Base-by-base conservation (phyloP, 2,797 vertebrate genomes). In the Argyrosomus regius region DNA sequence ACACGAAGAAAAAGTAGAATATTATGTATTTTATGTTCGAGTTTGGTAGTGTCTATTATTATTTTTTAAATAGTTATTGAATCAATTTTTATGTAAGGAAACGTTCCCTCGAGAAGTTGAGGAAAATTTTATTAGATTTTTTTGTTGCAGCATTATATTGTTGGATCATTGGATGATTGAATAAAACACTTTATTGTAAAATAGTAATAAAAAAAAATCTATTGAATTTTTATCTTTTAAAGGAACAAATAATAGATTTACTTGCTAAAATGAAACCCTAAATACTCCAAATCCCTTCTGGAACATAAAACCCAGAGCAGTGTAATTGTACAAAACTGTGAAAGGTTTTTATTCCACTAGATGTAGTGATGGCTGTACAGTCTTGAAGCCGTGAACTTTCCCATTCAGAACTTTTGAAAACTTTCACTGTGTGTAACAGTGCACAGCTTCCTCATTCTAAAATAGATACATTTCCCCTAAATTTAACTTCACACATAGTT, bases 401-500 rank as follows among this genome's bases (percentile, higher is more conserved):
- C 24, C 22, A 58, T 76, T 83, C 1, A 46, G 49, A 78, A 82
- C 70, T 81, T 76, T 59, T 24, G 14, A 78, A 45, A 83, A 78
- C 46, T 72, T 71, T 28, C 3, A 20, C 43, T 60, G 26, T 52
- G 10, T 43, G 4, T 5, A 56, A 67, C 18, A 49, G 4, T 13
- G 7, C 39, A 14, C 7, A 56, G 28, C 54, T 61, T 58, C 8
- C 5, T 73, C 5, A 20, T 39, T 74, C 22, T 39, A 22, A 80
- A 67, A 65, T 62, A 0, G 10, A 67, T 22, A 35, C 13, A 35
- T 20, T 58, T 76, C 26, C 17, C 45, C 39, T 11, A 54, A 69
- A 28, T 53, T 0, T 53, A 57, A 75, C 12, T 64, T 8, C 14
- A 22, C 13, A 7, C 20, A 13, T 11, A n/a, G 18, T 57, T 39